Conservation (phyloP, 2,113 vertebrate genomes). For the Macrotus californicus region DNA sequence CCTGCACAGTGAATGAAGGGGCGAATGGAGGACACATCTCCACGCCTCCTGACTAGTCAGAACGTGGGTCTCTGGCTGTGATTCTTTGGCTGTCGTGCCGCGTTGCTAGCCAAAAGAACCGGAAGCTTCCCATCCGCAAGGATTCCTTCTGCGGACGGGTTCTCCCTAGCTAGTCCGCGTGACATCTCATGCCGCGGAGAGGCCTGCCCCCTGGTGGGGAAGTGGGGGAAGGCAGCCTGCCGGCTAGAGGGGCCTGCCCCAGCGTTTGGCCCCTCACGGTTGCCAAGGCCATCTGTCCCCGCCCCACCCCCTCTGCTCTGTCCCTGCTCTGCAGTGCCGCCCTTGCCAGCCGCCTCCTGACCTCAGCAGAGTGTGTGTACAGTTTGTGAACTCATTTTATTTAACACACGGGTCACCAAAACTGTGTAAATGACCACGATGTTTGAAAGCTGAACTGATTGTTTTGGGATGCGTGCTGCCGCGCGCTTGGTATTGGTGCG, state of each 20-base stretch:
- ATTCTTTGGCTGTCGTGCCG: not conserved
- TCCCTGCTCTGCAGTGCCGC: accelerated
- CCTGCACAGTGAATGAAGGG: not conserved
- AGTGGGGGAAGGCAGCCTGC: accelerated
- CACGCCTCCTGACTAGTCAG: not conserved
- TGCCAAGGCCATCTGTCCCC: accelerated
- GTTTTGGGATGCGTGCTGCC: not conserved
- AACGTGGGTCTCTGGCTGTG: not conserved
- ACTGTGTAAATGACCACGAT: not conserved
- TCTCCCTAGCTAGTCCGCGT: accelerated
- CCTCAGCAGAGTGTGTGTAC: accelerated
- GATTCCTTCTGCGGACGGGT: accelerated
- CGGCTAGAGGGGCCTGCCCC: accelerated
- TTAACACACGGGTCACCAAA: not conserved
- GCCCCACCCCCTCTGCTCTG: not conserved
- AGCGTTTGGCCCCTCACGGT: accelerated
- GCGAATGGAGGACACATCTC: accelerated
- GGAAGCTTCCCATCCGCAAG: accelerated
- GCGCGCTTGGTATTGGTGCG: accelerated
- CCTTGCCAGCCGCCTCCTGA: accelerated
- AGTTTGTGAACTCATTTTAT: not conserved
- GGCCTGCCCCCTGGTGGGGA: not conserved
- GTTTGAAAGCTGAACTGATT: not conserved
- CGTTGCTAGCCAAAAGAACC: not conserved
- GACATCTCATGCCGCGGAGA: not conserved